Evolutionary conservation across 2,113 vertebrate genomes (phyloP), one percentile per base, ranked within the genome.

Genomic region (Thalassoma bifasciatum): DNA sequence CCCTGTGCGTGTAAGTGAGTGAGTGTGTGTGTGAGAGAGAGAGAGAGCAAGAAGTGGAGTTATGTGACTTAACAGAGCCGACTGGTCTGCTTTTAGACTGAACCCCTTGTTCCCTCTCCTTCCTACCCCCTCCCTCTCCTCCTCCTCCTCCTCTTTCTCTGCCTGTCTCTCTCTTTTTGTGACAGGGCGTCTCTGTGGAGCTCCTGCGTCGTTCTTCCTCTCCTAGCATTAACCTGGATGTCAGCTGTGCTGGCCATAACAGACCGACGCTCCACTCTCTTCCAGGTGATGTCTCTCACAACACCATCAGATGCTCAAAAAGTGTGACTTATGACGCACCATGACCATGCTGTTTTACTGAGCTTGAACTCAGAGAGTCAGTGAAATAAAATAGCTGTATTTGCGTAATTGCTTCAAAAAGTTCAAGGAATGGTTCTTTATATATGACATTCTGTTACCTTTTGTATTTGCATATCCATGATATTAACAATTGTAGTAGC

Each of bases 201-300:
- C 58, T 93, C 92, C 58, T 93, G 92, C 23, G 92, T 93, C 72
- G 92, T 93, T 79, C 92, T 99, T 83, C 98, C 98, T 26, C 94
- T 99, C 89, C 94, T 99, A 89, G 98, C 98, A 0, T 96, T 99
- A 87, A 99, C 98, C 83, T 99, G 98, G 98, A 99, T 99, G 98
- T 99, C 97, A 61, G 98, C 98, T 0, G 97, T 99, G 88, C 92
- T 99, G 85, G 98, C 98, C 92, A 99, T 99, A 94, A 99, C 97
- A 3, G 97, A 99, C 91, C 96, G 97, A 37, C 96, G 96, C 92
- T 99, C 96, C 84, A 96, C 95, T 57, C 94, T 97, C 77, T 98
- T 97, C 93, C 96, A 98, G 94, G 95, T 98, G 90, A 87, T 13
- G 4, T 13, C 2, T 76, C 69, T 52, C 51, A 74, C 46, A 38